These are phyloP conservation scores for Scaptomyza montana DNA, from an alignment of 1,140 invertebrate species.

Conservation along the genomic window DNA sequence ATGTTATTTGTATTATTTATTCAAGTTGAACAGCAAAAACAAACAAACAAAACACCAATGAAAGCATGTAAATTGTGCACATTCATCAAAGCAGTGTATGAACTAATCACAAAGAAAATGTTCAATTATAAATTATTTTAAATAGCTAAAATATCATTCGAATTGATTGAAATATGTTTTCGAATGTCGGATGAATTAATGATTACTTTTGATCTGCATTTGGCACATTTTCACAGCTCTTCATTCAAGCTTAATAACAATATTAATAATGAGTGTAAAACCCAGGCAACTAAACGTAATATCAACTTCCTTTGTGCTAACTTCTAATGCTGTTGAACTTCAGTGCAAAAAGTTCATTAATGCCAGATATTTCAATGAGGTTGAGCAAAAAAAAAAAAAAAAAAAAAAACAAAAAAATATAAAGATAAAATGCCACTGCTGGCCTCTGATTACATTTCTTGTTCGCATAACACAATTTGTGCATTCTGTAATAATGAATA, in stretches of 20 bases:
- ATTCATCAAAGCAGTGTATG: not conserved
- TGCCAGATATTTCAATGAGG: not conserved
- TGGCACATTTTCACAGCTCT: no score
- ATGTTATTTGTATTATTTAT: not conserved
- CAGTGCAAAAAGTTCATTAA: not conserved
- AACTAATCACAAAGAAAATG: not conserved
- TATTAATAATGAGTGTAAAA: no score
- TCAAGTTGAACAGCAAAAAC: not conserved
- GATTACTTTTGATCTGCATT: no score
- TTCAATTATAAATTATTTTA: slow-evolving; percentile 4
- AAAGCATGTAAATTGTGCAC: not conserved
- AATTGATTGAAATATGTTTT: no score
- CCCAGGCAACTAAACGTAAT: no score
- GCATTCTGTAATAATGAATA: not conserved
- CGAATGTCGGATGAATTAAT: no score
- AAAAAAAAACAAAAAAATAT: not conserved
- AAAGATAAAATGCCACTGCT: not conserved
- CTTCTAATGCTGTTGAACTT: not conserved
- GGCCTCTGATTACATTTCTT: not conserved
- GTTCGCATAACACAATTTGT: not conserved
- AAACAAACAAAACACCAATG: not conserved
- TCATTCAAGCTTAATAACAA: no score
- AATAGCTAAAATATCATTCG: not conserved
- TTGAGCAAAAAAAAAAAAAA: not conserved
- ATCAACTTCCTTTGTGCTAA: no score